These are phyloP conservation scores for Sepiola atlantica DNA, from an alignment of 2,888 invertebrate species.

Conservation along the genomic window DNA sequence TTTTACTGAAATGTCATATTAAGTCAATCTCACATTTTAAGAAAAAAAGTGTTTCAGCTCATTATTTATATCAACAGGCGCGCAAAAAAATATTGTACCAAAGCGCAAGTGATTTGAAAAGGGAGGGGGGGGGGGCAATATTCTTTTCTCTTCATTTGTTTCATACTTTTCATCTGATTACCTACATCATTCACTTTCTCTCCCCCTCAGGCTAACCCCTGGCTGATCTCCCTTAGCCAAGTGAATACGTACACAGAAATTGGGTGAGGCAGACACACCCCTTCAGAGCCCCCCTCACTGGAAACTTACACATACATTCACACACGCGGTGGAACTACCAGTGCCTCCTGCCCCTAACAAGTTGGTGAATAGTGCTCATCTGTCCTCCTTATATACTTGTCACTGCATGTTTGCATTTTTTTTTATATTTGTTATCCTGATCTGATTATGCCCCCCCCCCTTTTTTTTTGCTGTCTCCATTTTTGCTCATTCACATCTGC, in stretches of 20 bases:
- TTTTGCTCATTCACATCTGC: neutral
- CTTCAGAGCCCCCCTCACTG: neutral
- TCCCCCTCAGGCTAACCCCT: constrained; percentile 21
- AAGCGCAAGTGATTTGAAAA: too few relatives aligned
- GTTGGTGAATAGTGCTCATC: neutral
- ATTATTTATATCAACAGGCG: too few relatives aligned
- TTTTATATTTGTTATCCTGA: neutral
- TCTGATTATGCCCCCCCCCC: too few relatives aligned
- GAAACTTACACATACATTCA: constrained; percentile 7
- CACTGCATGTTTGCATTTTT: constrained; percentile 8
- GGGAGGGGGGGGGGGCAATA: neutral
- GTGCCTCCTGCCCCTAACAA: constrained; percentile 32
- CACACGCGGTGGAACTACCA: neutral
- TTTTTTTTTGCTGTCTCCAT: neutral
- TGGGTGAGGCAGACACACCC: neutral
- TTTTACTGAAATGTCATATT: too few relatives aligned
- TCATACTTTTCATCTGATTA: neutral
- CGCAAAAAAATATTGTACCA: too few relatives aligned
- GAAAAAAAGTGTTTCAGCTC: too few relatives aligned
- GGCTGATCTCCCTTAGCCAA: constrained; percentile 8
- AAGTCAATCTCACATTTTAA: too few relatives aligned
- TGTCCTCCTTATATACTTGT: neutral
- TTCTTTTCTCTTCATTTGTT: neutral
- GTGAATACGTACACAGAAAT: neutral
- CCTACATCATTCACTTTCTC: constrained; percentile 11